Percentiles rank a stretch among this genome's conserved stretches.
Evolutionary conservation across 2,113 vertebrate species (phyloP).

Genomic region (Zosterops lateralis): DNA sequence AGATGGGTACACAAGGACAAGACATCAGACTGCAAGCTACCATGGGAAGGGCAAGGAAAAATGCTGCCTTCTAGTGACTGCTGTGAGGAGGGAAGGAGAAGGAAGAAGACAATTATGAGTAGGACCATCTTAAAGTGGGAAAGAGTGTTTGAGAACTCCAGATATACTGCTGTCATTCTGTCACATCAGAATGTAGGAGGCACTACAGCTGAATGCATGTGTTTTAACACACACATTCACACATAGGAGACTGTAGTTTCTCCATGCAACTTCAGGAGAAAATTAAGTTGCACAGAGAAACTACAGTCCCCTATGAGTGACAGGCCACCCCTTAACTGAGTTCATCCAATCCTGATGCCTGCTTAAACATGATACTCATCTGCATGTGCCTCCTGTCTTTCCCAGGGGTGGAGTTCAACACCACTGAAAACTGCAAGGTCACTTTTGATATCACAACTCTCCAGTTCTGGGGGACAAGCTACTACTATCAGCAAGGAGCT

Average conservation of each 20-base stretch:
- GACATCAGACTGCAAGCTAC: neutral
- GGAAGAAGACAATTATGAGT: neutral
- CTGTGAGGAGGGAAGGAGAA: neutral
- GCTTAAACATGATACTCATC: neutral
- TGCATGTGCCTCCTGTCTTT: neutral
- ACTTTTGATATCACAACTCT: constrained; percentile 33
- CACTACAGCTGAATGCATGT: neutral
- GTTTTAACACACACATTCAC: neutral
- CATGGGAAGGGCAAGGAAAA: neutral
- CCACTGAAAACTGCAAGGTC: constrained; percentile 29
- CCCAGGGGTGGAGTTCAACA: constrained; percentile 42
- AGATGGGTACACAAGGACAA: neutral
- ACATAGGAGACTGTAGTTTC: too few relatives aligned
- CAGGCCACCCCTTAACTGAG: neutral
- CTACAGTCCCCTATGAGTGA: neutral
- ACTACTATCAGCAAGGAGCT: constrained; percentile 57
- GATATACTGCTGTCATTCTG: neutral
- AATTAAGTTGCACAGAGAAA: neutral
- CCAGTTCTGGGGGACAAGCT: constrained; percentile 12
- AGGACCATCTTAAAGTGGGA: neutral
- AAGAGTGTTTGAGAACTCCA: neutral
- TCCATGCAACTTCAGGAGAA: too few relatives aligned
- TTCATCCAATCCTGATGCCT: neutral
- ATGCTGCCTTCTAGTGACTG: neutral
- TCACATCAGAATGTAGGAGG: neutral